phyloP scores from a whole-genome alignment of 1,140 invertebrate species.

The Arctopsyche grandis region DNA sequence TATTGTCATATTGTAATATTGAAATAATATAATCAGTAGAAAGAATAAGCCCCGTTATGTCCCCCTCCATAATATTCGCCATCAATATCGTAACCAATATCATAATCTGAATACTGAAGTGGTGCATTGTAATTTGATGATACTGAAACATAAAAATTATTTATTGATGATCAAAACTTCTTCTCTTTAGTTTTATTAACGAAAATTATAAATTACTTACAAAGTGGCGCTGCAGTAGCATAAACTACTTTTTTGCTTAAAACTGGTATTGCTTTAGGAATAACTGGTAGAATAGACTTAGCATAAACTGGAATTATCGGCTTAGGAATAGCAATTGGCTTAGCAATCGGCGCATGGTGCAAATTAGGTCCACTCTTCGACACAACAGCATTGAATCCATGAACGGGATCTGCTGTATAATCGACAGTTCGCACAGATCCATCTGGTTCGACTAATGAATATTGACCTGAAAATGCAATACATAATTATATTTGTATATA shows the following conservation, averaged over 20 bases:
- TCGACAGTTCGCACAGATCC: slow-evolving; percentile 70
- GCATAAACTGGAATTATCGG: slow-evolving; percentile 51
- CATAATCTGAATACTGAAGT: slow-evolving; percentile 47
- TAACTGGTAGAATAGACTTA: slow-evolving; percentile 56
- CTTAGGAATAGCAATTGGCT: slow-evolving; percentile 11
- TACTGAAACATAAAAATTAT: slow-evolving; percentile 33
- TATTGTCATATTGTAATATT: background rate
- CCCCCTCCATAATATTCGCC: slow-evolving; percentile 42
- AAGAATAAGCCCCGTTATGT: slow-evolving; percentile 39
- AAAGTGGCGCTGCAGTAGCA: slow-evolving; percentile 58
- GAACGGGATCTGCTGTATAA: slow-evolving; percentile 64
- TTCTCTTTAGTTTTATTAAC: background rate
- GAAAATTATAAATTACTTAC: slow-evolving; percentile 55
- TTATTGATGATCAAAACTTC: background rate
- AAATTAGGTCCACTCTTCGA: slow-evolving; percentile 33
- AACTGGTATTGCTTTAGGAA: slow-evolving; percentile 55
- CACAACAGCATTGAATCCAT: slow-evolving; percentile 63
- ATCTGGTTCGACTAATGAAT: slow-evolving; percentile 68
- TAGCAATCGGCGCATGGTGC: slow-evolving; percentile 18
- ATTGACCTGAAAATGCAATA: slow-evolving; percentile 30
- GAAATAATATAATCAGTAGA: slow-evolving; percentile 26
- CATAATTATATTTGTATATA: background rate
- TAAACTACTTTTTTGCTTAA: slow-evolving; percentile 56
- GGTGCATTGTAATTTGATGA: slow-evolving; percentile 36
- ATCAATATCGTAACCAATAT: slow-evolving; percentile 44